phyloP scores from a whole-genome alignment of 2,797 vertebrate genomes.

The Eulemur albifrons region DNA sequence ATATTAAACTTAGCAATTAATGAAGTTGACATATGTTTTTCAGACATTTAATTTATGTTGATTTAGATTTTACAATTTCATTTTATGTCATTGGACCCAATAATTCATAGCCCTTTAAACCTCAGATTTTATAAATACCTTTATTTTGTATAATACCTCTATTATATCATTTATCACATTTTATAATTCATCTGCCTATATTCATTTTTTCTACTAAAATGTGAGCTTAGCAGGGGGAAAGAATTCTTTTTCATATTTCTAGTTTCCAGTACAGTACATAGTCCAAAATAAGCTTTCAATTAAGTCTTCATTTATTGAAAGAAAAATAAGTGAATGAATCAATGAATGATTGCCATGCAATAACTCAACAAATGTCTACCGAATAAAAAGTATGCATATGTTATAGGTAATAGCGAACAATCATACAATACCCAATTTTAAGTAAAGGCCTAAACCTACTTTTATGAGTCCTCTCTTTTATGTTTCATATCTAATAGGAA shows the following conservation, averaged over 20 bases:
- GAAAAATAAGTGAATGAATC: neutral
- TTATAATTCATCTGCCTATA: neutral
- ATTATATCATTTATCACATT: neutral
- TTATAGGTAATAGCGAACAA: neutral
- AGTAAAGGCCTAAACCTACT: slow-evolving; percentile 1
- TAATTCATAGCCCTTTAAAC: neutral
- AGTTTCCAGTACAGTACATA: neutral
- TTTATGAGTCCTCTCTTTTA: neutral
- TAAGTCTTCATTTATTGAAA: slow-evolving; percentile 8
- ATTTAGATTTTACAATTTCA: neutral
- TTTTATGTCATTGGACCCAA: neutral
- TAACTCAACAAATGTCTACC: neutral
- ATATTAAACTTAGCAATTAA: neutral
- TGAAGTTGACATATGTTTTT: neutral
- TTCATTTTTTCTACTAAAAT: slow-evolving; percentile 28
- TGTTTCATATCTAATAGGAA: neutral
- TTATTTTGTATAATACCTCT: neutral
- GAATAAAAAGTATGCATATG: neutral
- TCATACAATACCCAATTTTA: neutral
- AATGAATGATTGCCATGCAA: neutral
- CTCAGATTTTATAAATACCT: neutral
- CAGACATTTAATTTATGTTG: slow-evolving; percentile 8
- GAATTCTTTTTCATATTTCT: neutral
- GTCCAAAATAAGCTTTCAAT: neutral
- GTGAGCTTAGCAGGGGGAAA: neutral